phyloP scores from a whole-genome alignment of 2,888 invertebrate genomes.

The Peribatodes rhomboidaria region DNA sequence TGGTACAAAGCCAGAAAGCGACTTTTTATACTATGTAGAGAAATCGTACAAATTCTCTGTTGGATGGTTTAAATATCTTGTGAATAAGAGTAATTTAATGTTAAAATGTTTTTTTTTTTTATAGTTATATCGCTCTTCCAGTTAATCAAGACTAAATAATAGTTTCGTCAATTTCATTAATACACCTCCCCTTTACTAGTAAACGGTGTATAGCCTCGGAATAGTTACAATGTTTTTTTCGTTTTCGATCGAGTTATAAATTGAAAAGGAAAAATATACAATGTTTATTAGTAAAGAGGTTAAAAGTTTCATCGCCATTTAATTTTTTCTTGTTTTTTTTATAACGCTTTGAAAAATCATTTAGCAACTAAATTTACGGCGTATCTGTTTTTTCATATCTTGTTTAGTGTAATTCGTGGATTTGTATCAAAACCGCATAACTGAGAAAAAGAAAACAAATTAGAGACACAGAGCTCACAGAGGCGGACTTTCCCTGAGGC shows the following conservation, averaged over 20 bases:
- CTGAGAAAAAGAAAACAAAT: conserved; percentile 4
- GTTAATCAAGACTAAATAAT: neutral
- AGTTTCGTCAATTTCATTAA: conserved; percentile 30
- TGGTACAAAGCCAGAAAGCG: too few species aligned
- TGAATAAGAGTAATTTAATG: neutral
- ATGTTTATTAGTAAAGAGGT: too few species aligned
- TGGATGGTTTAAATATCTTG: too few species aligned
- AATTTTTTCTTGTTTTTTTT: conserved; percentile 13
- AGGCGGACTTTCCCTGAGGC: too few species aligned
- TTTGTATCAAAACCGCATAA: conserved; percentile 12
- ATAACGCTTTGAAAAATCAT: conserved; percentile 26
- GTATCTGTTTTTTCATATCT: conserved; percentile 24
- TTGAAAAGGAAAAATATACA: too few species aligned
- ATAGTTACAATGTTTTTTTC: too few species aligned
- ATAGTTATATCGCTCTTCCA: neutral
- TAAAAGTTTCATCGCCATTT: conserved; percentile 20
- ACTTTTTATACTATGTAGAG: too few species aligned
- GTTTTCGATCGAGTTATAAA: too few species aligned
- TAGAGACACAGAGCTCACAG: too few species aligned
- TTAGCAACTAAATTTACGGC: conserved; percentile 33
- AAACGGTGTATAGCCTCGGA: too few species aligned
- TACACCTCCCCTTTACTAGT: too few species aligned
- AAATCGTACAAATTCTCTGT: too few species aligned
- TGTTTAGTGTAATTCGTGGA: conserved; percentile 13
- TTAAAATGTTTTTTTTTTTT: neutral